phyloP scores from a whole-genome alignment of 2,113 vertebrate genomes.

The Bubalus kerabau region DNA sequence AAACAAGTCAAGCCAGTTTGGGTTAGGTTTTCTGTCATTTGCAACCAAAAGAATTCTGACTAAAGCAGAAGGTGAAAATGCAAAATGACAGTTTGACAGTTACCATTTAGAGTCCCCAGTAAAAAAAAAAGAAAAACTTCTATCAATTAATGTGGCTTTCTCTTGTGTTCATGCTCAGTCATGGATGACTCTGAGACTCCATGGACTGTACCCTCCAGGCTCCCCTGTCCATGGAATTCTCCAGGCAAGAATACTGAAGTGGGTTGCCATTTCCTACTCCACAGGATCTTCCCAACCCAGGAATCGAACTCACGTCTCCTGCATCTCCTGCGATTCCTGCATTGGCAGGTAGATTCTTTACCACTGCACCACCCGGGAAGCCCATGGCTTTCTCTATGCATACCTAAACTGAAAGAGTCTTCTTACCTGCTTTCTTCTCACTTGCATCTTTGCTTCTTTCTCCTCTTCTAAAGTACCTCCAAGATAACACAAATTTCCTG shows the following conservation, averaged over 20 bases:
- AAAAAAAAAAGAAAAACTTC: neutral
- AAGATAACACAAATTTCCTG: conserved; percentile 39
- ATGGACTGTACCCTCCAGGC: neutral
- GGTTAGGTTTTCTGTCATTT: neutral
- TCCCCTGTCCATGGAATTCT: neutral
- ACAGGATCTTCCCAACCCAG: neutral
- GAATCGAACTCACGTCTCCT: neutral
- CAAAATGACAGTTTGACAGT: neutral
- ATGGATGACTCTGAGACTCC: rapidly evolving
- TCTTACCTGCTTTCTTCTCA: neutral
- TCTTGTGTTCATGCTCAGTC: neutral
- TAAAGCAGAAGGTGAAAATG: conserved; percentile 12
- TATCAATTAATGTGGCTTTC: neutral
- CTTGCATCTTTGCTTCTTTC: neutral
- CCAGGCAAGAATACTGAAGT: neutral
- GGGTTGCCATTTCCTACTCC: neutral
- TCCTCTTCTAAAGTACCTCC: neutral
- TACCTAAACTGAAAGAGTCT: neutral
- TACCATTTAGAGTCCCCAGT: neutral
- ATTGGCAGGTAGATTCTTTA: neutral
- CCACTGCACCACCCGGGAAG: neutral
- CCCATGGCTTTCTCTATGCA: neutral
- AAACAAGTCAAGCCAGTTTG: neutral
- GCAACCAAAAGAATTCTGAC: neutral
- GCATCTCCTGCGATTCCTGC: neutral